Conservation (phyloP, 2,797 vertebrate genomes). For the Sebastes oblongus region DNA sequence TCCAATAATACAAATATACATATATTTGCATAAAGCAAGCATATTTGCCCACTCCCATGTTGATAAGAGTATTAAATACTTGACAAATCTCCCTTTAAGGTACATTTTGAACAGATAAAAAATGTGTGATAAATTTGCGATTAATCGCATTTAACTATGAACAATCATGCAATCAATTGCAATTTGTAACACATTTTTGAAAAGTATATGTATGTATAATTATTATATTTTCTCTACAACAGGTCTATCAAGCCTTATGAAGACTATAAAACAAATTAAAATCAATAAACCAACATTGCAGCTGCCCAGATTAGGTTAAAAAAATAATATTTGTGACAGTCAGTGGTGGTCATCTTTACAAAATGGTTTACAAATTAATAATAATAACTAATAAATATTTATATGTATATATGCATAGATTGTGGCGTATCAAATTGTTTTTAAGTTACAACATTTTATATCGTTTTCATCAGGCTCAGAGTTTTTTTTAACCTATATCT, state of each 20-base stretch:
- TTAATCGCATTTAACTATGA: no score
- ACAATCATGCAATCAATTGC: no score
- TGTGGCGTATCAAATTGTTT: not conserved
- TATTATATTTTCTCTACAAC: not conserved
- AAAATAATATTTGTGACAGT: not conserved
- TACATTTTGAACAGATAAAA: no score
- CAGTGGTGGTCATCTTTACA: not conserved
- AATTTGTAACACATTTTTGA: not conserved
- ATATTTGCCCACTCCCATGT: no score
- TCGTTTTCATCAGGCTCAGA: not conserved
- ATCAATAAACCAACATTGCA: not conserved
- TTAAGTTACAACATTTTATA: not conserved
- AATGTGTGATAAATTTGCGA: no score
- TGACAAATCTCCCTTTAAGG: no score
- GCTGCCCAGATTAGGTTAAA: not conserved
- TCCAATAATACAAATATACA: no score
- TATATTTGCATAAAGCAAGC: no score
- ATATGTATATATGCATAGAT: not conserved
- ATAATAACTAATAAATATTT: not conserved
- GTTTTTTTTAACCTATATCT: constrained; percentile 1
- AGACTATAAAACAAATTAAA: not conserved
- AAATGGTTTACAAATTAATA: not conserved
- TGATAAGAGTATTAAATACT: no score
- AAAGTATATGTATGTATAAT: not conserved
- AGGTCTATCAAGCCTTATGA: not conserved